Evolutionary conservation across 1,140 invertebrate genomes (phyloP).

Genomic region (Drosophila melanica): DNA sequence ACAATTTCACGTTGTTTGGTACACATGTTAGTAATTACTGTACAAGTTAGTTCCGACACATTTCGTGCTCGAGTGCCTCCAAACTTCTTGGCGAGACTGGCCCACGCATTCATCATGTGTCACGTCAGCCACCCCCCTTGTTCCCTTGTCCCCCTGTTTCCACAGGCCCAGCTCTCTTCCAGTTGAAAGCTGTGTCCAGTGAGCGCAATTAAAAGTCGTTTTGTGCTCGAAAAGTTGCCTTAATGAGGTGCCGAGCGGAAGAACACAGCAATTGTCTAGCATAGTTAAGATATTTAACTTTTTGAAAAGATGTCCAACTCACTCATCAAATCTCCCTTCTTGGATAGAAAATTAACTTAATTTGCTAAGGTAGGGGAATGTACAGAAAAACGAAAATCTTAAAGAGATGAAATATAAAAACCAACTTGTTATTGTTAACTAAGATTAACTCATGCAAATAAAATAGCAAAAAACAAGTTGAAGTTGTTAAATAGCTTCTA

Average conservation of each 20-base stretch:
- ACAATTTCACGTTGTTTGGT: conserved; percentile 52
- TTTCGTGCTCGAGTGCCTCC: conserved; percentile 46
- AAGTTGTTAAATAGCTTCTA: no score
- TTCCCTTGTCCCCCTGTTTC: no score
- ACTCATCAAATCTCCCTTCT: conserved; percentile 9
- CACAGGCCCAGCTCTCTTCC: not conserved
- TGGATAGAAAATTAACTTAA: conserved; percentile 20
- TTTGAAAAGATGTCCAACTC: conserved; percentile 8
- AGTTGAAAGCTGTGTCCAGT: conserved; percentile 56
- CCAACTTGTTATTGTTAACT: no score
- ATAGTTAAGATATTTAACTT: conserved; percentile 59
- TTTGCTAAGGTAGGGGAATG: not conserved
- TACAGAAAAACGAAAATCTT: not conserved
- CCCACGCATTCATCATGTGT: conserved; percentile 69
- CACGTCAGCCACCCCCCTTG: conserved; percentile 8
- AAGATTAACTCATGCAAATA: no score
- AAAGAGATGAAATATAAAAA: not conserved
- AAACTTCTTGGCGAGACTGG: conserved; percentile 22
- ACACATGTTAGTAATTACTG: conserved; percentile 52
- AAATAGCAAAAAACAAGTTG: no score
- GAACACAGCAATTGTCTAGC: conserved; percentile 40
- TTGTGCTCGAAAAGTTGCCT: conserved; percentile 52
- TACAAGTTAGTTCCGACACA: conserved; percentile 28
- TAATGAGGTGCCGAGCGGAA: conserved; percentile 78
- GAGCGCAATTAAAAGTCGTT: conserved; percentile 75